A percentile compares a stretch with the other conserved stretches of the same genome.
These are phyloP conservation scores for Halichoerus grypus DNA, from an alignment of 2,113 vertebrate genomes.

Conservation along the genomic window DNA sequence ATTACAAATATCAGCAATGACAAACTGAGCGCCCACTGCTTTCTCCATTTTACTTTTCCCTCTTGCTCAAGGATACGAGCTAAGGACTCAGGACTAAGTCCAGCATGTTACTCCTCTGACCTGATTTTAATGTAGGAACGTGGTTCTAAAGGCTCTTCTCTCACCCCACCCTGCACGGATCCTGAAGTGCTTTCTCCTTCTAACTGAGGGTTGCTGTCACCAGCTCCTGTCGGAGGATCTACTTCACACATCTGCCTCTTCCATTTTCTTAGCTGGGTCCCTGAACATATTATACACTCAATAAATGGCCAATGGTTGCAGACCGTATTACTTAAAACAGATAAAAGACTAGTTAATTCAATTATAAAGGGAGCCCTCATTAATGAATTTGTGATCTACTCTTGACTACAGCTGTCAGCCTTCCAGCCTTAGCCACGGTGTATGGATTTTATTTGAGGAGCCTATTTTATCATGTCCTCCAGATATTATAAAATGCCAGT, in stretches of 20 bases:
- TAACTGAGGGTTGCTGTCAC: neutral
- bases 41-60: neutral
- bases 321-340: conserved; percentile 21
- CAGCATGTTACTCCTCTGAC: neutral
- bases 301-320: neutral
- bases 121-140: neutral
- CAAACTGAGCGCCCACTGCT: neutral
- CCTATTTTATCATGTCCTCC: conserved; percentile 11
- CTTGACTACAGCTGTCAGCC: neutral
- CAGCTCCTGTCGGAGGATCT: neutral
- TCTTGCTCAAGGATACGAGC: neutral
- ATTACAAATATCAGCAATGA: neutral
- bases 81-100: neutral
- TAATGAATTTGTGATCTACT: conserved; percentile 35
- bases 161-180: neutral
- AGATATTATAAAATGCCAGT: conserved; percentile 57
- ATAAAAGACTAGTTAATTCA: conserved; percentile 28
- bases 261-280: neutral
- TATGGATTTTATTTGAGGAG: neutral
- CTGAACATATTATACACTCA: conserved; percentile 5
- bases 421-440: neutral
- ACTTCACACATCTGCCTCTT: neutral
- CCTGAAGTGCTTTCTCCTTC: neutral
- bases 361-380: neutral
- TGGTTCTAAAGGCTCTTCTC: rapidly evolving